phyloP scores from a whole-genome alignment of 2,797 vertebrate genomes.

The Hipposideros larvatus region DNA sequence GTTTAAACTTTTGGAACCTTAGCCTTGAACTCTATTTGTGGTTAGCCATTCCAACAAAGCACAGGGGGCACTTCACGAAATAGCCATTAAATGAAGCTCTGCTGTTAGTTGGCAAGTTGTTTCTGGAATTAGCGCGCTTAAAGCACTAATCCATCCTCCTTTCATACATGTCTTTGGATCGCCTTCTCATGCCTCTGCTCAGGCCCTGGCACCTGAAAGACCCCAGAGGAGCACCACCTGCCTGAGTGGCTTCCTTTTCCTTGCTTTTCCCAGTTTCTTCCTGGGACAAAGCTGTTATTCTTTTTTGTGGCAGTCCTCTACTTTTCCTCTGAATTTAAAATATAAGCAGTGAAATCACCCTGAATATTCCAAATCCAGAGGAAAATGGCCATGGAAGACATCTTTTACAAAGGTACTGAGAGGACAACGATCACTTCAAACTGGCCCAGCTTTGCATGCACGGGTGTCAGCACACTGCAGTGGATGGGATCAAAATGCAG shows the following conservation, averaged over 20 bases:
- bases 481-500: accelerated
- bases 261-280: background rate
- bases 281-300: background rate
- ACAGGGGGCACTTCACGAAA: background rate
- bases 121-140: background rate
- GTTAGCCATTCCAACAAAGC: background rate
- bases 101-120: background rate
- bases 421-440: background rate
- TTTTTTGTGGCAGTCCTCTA: background rate
- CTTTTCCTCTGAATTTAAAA: background rate
- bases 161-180: background rate
- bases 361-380: background rate
- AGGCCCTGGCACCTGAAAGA: background rate
- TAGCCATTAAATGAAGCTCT: background rate
- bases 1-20: background rate
- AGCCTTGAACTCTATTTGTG: background rate
- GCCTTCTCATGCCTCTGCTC: background rate
- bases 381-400: background rate
- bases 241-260: background rate
- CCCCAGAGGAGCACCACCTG: background rate
- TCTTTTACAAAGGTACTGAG: background rate
- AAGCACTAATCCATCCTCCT: background rate
- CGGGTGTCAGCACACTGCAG: too few relatives aligned
- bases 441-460: background rate
- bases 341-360: background rate